Evolutionary conservation across 1,140 invertebrate species (phyloP).

Genomic region (Myzus persicae): DNA sequence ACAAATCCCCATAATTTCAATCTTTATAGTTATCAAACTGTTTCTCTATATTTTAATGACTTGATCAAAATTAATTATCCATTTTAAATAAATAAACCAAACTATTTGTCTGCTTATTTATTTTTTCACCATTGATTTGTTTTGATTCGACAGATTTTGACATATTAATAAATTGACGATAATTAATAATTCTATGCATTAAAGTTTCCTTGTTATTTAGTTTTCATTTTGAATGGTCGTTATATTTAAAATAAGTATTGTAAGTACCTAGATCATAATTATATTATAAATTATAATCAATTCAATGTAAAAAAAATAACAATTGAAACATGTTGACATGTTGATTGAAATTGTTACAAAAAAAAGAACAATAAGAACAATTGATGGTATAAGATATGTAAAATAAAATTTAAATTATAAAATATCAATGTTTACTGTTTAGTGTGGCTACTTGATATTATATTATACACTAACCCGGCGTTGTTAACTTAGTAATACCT

Average conservation of each 20-base stretch:
- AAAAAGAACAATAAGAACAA: too few relatives aligned
- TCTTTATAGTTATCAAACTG: background rate
- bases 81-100: too few relatives aligned
- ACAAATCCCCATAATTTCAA: background rate
- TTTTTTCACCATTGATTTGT: background rate
- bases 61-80: background rate
- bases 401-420: background rate
- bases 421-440: background rate
- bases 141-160: background rate
- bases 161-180: background rate
- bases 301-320: background rate
- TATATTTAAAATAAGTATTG: background rate
- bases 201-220: background rate
- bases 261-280: slow-evolving; percentile 3
- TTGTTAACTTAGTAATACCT: background rate
- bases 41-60: background rate
- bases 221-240: background rate
- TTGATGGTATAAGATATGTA: too few relatives aligned
- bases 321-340: background rate
- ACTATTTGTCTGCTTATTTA: background rate
- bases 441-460: background rate
- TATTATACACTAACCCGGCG: background rate
- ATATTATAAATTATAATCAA: background rate
- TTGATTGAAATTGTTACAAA: too few relatives aligned
- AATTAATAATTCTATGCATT: background rate